Base-by-base conservation (phyloP, 2,797 vertebrate genomes). In the Thunnus albacares region DNA sequence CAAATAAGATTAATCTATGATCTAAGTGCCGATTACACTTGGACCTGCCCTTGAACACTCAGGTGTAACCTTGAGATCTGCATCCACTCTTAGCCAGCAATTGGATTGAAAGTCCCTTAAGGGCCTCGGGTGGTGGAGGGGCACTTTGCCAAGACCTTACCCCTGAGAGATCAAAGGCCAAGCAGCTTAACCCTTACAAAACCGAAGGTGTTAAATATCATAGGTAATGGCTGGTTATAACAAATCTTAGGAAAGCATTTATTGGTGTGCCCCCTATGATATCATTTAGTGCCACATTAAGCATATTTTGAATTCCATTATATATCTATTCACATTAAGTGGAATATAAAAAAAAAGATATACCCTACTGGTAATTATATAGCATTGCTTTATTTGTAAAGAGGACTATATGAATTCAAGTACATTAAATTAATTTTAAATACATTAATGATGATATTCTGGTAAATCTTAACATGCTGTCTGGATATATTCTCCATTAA, bases 1-100 rank as follows among this genome's bases (percentile, higher is more conserved):
- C 97, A 99, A 99, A 99, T 99, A 98, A 99, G 98, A 99, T 99
- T 99, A 99, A 99, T 99, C 98, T 98, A 98, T 97, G 98, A 99
- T 99, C 98, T 99, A 98, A 99, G 97, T 99, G 98, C 97, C 97
- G 97, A 99, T 99, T 99, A 99, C 97, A 99, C 97, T 99, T 98
- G 98, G 98, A 96, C 97, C 97, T 99, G 97, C 98, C 98, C 98
- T 99, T 99, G 98, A 99, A 98, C 97, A 97, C 97, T 97, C 98
- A 97, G 97, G 97, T 99, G 97, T 98, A 98, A 99, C 98, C 98
- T 99, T 99, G 98, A 98, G 97, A 98, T 97, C 97, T 97, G 96
- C 97, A 98, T 98, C 96, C 94, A 89, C 96, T 97, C 96, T 97
- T 93, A 95, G 94, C 65, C 78, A 85, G 94, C 97, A 97, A 98